Conservation (phyloP, 1,140 invertebrate species). For the Monomorium pharaonis region DNA sequence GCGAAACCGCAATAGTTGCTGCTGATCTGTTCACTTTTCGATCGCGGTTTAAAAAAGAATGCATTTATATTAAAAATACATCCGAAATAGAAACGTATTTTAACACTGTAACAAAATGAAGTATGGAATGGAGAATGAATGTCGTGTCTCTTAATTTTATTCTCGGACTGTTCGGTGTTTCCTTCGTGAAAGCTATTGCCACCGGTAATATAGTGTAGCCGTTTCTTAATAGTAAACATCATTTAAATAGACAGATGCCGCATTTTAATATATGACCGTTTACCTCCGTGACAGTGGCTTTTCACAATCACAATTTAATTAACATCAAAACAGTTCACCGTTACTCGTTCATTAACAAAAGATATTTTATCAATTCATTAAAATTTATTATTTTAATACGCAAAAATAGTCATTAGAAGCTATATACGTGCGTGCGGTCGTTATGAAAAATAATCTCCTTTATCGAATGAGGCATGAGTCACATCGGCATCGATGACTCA, state of each 20-base stretch:
- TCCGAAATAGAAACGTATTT: conserved; percentile 1
- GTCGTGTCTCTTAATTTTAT: not conserved
- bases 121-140: not conserved
- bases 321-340: not conserved
- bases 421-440: not conserved
- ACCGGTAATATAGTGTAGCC: not conserved
- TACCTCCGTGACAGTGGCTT: no score
- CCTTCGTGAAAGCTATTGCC: conserved; percentile 12
- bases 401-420: not conserved
- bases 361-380: not conserved
- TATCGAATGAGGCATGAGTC: not conserved
- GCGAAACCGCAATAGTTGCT: conserved; percentile 20
- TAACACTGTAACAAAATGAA: not conserved
- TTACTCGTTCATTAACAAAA: not conserved
- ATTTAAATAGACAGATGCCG: not conserved
- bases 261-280: not conserved
- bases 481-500: conserved; percentile 26
- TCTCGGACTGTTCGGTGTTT: not conserved
- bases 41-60: not conserved
- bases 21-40: not conserved
- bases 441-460: not conserved
- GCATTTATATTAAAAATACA: no score
- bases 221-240: not conserved
- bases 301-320: not conserved
- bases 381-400: not conserved